A percentile compares a stretch with the other conserved stretches of the same genome.
phyloP scores from a whole-genome alignment of 2,888 invertebrate genomes.

The Campoplex nolae region DNA sequence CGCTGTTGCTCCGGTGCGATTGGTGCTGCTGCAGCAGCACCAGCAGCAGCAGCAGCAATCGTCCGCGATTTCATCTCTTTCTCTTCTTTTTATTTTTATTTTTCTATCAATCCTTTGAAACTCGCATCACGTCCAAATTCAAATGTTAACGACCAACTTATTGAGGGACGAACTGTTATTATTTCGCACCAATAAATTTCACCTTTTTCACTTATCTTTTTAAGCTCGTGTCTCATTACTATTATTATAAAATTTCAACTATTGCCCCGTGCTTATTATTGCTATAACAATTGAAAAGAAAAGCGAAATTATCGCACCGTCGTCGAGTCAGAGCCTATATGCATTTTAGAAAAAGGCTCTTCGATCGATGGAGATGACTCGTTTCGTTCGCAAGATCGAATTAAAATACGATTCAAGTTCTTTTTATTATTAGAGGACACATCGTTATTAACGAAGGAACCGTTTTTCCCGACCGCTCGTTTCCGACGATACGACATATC shows the following conservation, averaged over 20 bases:
- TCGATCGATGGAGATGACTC: not conserved
- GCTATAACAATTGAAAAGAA: not conserved
- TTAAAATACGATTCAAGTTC: not conserved
- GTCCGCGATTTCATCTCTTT: conserved; percentile 32
- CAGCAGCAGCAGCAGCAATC: conserved; percentile 23
- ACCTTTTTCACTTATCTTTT: not conserved
- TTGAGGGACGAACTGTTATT: not conserved
- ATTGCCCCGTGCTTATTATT: not conserved
- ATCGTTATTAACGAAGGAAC: no score
- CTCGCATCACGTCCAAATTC: conserved; percentile 40
- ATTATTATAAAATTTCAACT: not conserved
- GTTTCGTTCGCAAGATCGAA: not conserved
- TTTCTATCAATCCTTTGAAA: conserved; percentile 12
- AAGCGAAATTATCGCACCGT: not conserved
- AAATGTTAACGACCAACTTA: conserved; percentile 53
- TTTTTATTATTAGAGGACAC: no score
- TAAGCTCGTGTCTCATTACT: not conserved
- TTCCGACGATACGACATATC: no score
- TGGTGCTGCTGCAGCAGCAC: conserved; percentile 26
- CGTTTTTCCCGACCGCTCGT: no score
- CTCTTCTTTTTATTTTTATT: conserved; percentile 23
- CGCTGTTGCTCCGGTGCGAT: not conserved
- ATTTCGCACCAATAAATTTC: not conserved
- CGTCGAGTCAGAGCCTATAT: not conserved
- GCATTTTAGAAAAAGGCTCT: no score